Percentiles rank a stretch among this genome's conserved stretches.
These are phyloP conservation scores for Mormyrus lacerda DNA, from an alignment of 2,113 vertebrate genomes.

Conservation along the genomic window DNA sequence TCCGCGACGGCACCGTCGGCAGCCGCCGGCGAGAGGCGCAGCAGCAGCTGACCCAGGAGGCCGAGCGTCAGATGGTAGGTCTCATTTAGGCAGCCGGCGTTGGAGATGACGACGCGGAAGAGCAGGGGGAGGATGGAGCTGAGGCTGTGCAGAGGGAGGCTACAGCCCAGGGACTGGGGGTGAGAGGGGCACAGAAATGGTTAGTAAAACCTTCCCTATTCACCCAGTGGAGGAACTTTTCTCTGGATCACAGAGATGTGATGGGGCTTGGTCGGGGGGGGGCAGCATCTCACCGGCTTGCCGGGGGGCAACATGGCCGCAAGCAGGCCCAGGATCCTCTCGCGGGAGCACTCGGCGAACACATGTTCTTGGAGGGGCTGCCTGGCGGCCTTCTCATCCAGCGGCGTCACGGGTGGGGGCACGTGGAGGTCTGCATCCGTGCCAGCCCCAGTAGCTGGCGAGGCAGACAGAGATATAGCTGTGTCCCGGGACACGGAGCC, in stretches of 20 bases:
- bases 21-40: conserved; percentile 73
- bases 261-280: too few relatives aligned
- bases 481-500: not conserved
- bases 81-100: conserved; percentile 89
- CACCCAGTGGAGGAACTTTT: not conserved
- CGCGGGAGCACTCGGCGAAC: conserved; percentile 92
- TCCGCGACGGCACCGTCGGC: conserved; percentile 78
- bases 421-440: conserved; percentile 44
- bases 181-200: not conserved
- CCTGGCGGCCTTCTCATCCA: conserved; percentile 58
- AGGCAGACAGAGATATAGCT: not conserved
- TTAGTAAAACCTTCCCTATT: not conserved
- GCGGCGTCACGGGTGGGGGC: conserved; percentile 42
- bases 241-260: not conserved
- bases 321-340: conserved; percentile 88
- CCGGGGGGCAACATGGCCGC: conserved; percentile 89
- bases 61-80: conserved; percentile 90
- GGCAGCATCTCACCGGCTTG: conserved; percentile 61
- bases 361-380: conserved; percentile 78
- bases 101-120: conserved; percentile 87
- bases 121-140: conserved; percentile 85
- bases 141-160: conserved; percentile 70
- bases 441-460: conserved; percentile 39
- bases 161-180: conserved; percentile 58
- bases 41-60: conserved; percentile 84